A percentile compares a stretch with the other conserved stretches of the same genome.
Conservation (phyloP, 2,113 vertebrate species). For the Syngnathus floridae region DNA sequence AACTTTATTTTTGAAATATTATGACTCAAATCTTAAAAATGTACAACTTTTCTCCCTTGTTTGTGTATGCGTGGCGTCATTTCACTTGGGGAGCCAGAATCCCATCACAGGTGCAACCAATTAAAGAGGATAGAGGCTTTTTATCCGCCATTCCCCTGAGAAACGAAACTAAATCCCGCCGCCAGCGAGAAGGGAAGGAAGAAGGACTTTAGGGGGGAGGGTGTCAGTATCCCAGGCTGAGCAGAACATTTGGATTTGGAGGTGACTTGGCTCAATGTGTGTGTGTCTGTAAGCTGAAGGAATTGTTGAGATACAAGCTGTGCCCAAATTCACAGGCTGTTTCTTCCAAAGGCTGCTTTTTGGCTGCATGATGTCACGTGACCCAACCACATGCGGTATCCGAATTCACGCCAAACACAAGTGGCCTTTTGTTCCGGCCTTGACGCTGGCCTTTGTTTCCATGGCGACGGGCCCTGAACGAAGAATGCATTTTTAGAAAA, state of each 20-base stretch:
- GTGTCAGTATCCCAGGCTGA: neutral
- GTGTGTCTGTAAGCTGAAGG: neutral
- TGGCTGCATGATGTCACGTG: no score
- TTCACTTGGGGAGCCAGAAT: neutral
- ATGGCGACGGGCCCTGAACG: no score
- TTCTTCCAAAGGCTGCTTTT: no score
- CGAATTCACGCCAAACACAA: no score
- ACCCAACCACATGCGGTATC: no score
- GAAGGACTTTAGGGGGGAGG: neutral
- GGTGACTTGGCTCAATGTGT: neutral
- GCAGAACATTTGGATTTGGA: neutral
- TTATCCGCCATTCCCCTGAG: neutral
- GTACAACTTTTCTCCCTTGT: neutral
- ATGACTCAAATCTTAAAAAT: neutral
- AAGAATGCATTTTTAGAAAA: no score
- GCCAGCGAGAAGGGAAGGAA: neutral
- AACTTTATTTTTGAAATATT: neutral
- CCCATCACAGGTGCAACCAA: neutral
- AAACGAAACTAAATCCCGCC: neutral
- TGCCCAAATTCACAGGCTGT: no score
- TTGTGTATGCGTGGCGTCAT: neutral
- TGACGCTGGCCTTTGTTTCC: no score
- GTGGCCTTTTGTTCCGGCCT: no score
- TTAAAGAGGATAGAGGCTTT: neutral
- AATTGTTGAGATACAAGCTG: neutral